Percentiles rank a stretch among this genome's conserved stretches.
These are phyloP conservation scores for Tauraco erythrolophus DNA, from an alignment of 2,113 vertebrate genomes.

Conservation along the genomic window DNA sequence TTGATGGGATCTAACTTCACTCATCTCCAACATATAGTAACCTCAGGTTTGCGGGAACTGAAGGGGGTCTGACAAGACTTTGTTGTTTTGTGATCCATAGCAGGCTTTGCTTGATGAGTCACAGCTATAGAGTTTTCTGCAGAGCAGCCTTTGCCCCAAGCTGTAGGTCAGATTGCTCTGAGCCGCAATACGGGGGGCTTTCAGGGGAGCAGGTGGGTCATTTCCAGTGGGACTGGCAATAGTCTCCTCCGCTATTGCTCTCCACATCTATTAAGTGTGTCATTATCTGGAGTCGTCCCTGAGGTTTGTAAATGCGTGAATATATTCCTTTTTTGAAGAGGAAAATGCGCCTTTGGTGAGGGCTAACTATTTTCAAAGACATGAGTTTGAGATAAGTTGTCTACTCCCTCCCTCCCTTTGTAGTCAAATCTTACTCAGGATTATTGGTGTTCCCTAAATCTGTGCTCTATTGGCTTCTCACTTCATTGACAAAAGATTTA, in stretches of 20 bases:
- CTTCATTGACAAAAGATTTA: background rate
- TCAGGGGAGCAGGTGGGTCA: background rate
- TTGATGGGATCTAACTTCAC: background rate
- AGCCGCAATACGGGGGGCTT: background rate
- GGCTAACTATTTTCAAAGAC: background rate
- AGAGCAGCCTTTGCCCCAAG: background rate
- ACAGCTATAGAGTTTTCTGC: background rate
- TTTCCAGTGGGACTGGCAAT: background rate
- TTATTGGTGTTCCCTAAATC: background rate
- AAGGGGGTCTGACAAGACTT: background rate
- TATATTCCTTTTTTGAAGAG: background rate
- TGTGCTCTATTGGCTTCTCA: background rate
- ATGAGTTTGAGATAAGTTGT: background rate
- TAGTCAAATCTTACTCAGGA: background rate
- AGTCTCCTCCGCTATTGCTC: background rate
- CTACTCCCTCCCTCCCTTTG: background rate
- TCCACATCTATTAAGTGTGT: background rate
- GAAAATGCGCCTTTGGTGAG: background rate
- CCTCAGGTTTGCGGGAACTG: background rate
- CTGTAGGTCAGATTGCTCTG: background rate
- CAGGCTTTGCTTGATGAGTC: background rate
- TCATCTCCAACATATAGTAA: background rate
- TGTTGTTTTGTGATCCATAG: background rate
- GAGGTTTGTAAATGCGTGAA: background rate
- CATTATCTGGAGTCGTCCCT: background rate